Percentiles rank a stretch among this genome's conserved stretches.
phyloP scores from a whole-genome alignment of 2,888 invertebrate species.

The Cyclophora albipunctata region DNA sequence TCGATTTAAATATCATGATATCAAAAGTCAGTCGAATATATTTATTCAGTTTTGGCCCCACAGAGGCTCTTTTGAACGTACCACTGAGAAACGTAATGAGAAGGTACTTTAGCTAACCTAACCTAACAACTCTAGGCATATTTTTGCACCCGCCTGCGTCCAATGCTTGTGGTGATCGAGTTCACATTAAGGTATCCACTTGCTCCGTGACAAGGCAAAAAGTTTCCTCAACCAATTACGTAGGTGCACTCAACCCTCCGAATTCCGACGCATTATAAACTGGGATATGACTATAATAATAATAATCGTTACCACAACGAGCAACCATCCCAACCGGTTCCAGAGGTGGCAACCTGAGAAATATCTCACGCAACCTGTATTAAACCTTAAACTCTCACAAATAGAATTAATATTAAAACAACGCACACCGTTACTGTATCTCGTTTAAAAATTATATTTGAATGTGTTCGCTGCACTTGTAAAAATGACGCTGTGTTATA shows the following conservation, averaged over 20 bases:
- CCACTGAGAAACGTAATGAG: too few relatives aligned
- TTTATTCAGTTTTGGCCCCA: too few relatives aligned
- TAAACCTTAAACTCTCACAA: constrained; percentile 11
- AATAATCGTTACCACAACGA: constrained; percentile 59
- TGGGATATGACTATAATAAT: constrained; percentile 35
- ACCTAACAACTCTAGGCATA: too few relatives aligned
- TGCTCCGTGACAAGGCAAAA: constrained; percentile 21
- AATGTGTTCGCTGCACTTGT: constrained; percentile 24
- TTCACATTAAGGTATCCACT: too few relatives aligned
- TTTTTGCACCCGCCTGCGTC: too few relatives aligned
- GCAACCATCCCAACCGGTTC: constrained; percentile 55
- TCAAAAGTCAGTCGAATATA: too few relatives aligned
- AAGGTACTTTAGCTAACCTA: too few relatives aligned
- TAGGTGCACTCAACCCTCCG: constrained; percentile 34
- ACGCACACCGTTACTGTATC: constrained; percentile 12
- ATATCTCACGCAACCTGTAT: constrained; percentile 12
- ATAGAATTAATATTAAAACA: constrained; percentile 13
- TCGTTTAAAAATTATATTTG: constrained; percentile 24
- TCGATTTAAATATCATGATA: too few relatives aligned
- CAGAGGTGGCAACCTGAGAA: constrained; percentile 20
- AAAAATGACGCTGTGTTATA: constrained; percentile 17
- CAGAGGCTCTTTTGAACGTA: too few relatives aligned
- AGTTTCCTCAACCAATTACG: constrained; percentile 30
- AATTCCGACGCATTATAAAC: constrained; percentile 44
- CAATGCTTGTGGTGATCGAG: too few relatives aligned